These are phyloP conservation scores for Misgurnus anguillicaudatus DNA, from an alignment of 2,113 vertebrate genomes.

Conservation along the genomic window DNA sequence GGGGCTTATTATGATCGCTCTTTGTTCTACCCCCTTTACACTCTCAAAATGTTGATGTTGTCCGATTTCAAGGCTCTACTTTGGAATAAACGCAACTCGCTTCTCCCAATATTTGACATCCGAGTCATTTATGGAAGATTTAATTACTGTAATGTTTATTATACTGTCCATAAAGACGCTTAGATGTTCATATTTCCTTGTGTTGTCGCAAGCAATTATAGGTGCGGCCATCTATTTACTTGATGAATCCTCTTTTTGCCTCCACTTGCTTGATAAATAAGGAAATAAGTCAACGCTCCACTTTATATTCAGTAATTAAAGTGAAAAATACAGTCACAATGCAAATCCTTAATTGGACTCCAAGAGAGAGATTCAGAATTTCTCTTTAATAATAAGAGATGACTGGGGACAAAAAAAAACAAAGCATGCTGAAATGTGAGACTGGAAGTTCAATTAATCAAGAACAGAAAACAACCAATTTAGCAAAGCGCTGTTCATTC, in stretches of 20 bases:
- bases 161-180: conserved; percentile 89
- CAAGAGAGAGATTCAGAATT: conserved; percentile 99
- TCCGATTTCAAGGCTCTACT: conserved; percentile 15
- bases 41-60: conserved; percentile 35
- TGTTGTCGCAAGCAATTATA: conserved; percentile 88
- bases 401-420: conserved; percentile 99
- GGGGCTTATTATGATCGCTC: conserved; percentile 40
- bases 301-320: conserved; percentile 99
- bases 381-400: conserved; percentile 99
- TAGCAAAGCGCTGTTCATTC: conserved; percentile 90
- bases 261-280: conserved; percentile 96
- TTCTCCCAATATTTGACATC: conserved; percentile 77
- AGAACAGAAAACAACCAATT: conserved; percentile 96
- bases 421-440: conserved; percentile 97
- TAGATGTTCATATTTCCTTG: conserved; percentile 84
- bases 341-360: conserved; percentile 99
- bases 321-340: conserved; percentile 99
- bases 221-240: conserved; percentile 93
- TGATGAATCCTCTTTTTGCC: conserved; percentile 88
- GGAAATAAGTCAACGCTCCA: conserved; percentile 92
- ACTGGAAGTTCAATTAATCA: conserved; percentile 97
- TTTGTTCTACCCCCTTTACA: conserved; percentile 31
- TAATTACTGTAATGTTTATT: conserved; percentile 94
- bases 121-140: conserved; percentile 83
- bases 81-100: conserved; percentile 73